A percentile compares a stretch with the other conserved stretches of the same genome.
Conservation (phyloP, 2,797 vertebrate species). For the Spea hammondii region DNA sequence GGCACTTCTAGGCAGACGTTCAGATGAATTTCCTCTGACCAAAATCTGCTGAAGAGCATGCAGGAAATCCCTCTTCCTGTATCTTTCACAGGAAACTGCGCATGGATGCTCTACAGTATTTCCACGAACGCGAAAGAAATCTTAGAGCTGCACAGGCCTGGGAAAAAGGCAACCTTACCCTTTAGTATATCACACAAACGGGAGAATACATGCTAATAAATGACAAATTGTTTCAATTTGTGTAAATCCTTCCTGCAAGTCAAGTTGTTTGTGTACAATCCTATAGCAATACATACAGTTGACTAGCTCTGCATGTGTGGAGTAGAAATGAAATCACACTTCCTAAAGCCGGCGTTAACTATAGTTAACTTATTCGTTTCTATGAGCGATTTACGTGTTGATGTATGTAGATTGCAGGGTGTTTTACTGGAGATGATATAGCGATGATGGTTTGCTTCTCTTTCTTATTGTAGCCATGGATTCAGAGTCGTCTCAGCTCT, state of each 20-base stretch:
- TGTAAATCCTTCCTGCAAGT: no score
- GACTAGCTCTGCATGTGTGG: no score
- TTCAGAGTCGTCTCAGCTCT: slow-evolving; percentile 60
- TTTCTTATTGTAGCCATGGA: slow-evolving; percentile 57
- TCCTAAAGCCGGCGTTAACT: neutral
- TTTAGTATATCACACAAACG: no score
- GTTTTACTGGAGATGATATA: no score
- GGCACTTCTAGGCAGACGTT: slow-evolving; percentile 13
- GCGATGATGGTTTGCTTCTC: neutral
- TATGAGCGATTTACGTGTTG: no score
- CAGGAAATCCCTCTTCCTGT: slow-evolving; percentile 44
- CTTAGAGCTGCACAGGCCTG: no score
- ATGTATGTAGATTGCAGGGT: no score
- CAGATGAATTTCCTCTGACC: slow-evolving; percentile 6
- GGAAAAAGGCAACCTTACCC: no score
- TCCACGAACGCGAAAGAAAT: no score
- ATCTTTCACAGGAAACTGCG: slow-evolving; percentile 35
- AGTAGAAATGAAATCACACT: neutral
- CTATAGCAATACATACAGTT: no score
- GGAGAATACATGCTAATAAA: no score
- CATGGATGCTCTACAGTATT: neutral
- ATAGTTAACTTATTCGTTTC: neutral
- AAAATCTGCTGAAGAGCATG: slow-evolving; percentile 15
- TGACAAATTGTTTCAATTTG: no score
- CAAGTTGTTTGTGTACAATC: neutral